A percentile compares a stretch with the other conserved stretches of the same genome.
These are phyloP conservation scores for Ceratina australensis DNA, from an alignment of 1,140 invertebrate species.

Conservation along the genomic window DNA sequence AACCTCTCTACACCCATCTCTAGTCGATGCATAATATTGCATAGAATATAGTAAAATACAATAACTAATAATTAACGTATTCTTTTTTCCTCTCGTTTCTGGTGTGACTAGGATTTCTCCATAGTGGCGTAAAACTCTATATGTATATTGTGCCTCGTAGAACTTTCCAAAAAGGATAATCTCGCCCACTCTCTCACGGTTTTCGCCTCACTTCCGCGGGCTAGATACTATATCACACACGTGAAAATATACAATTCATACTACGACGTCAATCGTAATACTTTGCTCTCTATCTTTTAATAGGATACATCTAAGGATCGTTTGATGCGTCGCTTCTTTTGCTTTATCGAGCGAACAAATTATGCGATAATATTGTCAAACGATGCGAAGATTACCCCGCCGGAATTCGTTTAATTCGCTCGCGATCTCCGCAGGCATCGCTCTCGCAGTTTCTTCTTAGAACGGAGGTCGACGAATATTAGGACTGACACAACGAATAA, in stretches of 20 bases:
- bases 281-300: slow-evolving; percentile 19
- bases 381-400: background rate
- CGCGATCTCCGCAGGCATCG: background rate
- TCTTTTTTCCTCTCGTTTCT: slow-evolving; percentile 34
- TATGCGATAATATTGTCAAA: slow-evolving; percentile 10
- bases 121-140: slow-evolving; percentile 51
- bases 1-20: slow-evolving; percentile 5
- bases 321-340: slow-evolving; percentile 23
- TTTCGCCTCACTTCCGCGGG: slow-evolving; percentile 8
- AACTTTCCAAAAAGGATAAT: slow-evolving; percentile 20
- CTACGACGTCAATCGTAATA: slow-evolving; percentile 30
- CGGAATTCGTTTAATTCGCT: slow-evolving; percentile 3
- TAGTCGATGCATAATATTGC: slow-evolving; percentile 39
- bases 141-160: slow-evolving; percentile 34
- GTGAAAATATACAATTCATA: slow-evolving; percentile 46
- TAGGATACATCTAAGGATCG: slow-evolving; percentile 20
- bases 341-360: background rate
- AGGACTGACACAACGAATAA: slow-evolving; percentile 2
- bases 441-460: background rate
- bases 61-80: slow-evolving; percentile 54
- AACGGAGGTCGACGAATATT: background rate
- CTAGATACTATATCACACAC: slow-evolving; percentile 43
- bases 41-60: slow-evolving; percentile 58
- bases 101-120: slow-evolving; percentile 62
- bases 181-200: background rate